A percentile compares a stretch with the other conserved stretches of the same genome.
phyloP scores from a whole-genome alignment of 1,140 invertebrate species.

The Drosophila sp. region DNA sequence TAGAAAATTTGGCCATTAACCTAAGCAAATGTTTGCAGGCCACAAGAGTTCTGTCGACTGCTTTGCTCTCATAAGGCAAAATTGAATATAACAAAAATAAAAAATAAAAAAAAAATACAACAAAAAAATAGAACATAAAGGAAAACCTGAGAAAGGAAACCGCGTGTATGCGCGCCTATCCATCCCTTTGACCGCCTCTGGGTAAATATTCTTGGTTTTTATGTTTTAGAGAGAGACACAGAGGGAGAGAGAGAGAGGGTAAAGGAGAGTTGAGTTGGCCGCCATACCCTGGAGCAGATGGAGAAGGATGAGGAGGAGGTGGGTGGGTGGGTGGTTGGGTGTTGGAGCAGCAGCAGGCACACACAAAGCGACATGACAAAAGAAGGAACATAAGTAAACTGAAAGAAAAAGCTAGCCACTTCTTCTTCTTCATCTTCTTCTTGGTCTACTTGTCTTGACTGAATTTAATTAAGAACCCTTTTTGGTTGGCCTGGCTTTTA shows the following conservation, averaged over 20 bases:
- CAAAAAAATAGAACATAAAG: neutral
- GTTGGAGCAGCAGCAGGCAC: slow-evolving; percentile 4
- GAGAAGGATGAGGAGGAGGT: neutral
- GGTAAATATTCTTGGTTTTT: slow-evolving; percentile 69
- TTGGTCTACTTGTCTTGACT: slow-evolving; percentile 60
- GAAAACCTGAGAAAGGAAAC: slow-evolving; percentile 36
- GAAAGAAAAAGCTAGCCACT: slow-evolving; percentile 39
- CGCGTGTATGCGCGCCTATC: slow-evolving; percentile 34
- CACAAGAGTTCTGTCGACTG: slow-evolving; percentile 40
- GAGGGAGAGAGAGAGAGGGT: no score
- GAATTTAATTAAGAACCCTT: slow-evolving; percentile 79
- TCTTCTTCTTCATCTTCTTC: slow-evolving; percentile 2
- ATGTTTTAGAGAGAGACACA: slow-evolving; percentile 18
- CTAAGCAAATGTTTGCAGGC: slow-evolving; percentile 74
- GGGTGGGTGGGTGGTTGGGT: neutral
- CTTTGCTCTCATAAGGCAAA: slow-evolving; percentile 12
- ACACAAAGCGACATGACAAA: slow-evolving; percentile 59
- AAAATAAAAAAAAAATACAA: slow-evolving; percentile 18
- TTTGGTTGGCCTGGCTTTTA: slow-evolving; percentile 56
- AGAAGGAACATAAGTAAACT: slow-evolving; percentile 53
- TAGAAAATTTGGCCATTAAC: slow-evolving; percentile 43
- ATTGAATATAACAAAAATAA: slow-evolving; percentile 46
- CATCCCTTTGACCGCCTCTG: slow-evolving; percentile 63
- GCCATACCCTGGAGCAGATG: slow-evolving; percentile 26
- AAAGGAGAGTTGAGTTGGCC: slow-evolving; percentile 37